Evolutionary conservation across 2,113 vertebrate species (phyloP), one percentile per base, ranked within the genome.

Genomic region (Oryzias woworae): DNA sequence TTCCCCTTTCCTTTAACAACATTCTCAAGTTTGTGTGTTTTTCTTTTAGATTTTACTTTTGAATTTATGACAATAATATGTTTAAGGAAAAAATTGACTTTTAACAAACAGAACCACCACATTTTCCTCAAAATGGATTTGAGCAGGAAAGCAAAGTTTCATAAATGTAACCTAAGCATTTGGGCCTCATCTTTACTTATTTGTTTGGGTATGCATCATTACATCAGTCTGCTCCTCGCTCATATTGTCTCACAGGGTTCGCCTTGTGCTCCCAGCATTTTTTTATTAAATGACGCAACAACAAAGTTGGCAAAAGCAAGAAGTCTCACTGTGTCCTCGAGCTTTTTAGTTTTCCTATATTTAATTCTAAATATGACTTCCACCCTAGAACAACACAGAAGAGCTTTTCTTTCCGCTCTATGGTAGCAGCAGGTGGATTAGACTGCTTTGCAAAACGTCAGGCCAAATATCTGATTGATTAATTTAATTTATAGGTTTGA

Each of bases 201-300:
- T 12, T 10, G n/a, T 51, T 15, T 36, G 23, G 20, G 43, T 17
- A 10, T 44, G 20, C 36, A 28, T 22, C 52, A 41, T 62, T 20
- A 51, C 17, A 13, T 61, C 23, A 53, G 43, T 65, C 53, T 14
- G 36, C 47, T 0, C 14, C 57, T 44, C 24, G 45, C 15, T 53
- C 47, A 43, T 22, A 45, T 72, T 23, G 18, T 65, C 56, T 26
- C 17, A 4, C 23, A 22, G 14, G 14, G 13, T 49, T 71, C 18
- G 7, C 63, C 20, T 61, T 23, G 49, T 55, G 20, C 26, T 17
- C 26, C 46, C 46, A 22, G 52, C 56, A 66, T 62, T 55, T 20
- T 46, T 55, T 63, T 71, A 63, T 18, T 45, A 43, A 53, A 52
- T 87, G 84, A 88, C 82, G 81, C 72, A 86, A 87, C 68, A 71